Evolutionary conservation across 2,888 invertebrate genomes (phyloP).

Genomic region (Parthenolecanium corni): DNA sequence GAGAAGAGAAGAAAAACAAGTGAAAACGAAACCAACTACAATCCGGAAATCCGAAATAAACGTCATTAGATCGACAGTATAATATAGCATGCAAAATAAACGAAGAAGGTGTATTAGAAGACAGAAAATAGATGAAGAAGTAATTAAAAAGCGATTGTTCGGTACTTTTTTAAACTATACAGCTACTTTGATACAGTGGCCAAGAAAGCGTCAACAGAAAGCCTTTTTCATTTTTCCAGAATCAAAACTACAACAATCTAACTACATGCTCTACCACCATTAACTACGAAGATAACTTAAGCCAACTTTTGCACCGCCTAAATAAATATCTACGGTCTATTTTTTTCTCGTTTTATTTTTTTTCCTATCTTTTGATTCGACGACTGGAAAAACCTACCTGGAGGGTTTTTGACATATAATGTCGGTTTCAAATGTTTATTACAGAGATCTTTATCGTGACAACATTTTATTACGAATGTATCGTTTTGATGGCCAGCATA

Average conservation of each 20-base stretch:
- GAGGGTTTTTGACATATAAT: conserved; percentile 33
- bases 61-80: too few relatives aligned
- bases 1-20: too few relatives aligned
- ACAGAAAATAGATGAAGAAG: too few relatives aligned
- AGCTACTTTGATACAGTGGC: too few relatives aligned
- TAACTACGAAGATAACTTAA: background rate
- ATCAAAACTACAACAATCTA: background rate
- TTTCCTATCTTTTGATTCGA: background rate
- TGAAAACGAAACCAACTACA: too few relatives aligned
- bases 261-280: background rate
- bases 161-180: too few relatives aligned
- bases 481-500: conserved; percentile 61
- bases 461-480: conserved; percentile 69
- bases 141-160: too few relatives aligned
- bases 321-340: conserved; percentile 15
- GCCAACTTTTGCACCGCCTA: background rate
- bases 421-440: conserved; percentile 45
- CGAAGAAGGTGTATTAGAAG: too few relatives aligned
- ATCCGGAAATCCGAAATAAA: too few relatives aligned
- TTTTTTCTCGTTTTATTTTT: conserved; percentile 30
- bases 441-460: conserved; percentile 65
- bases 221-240: too few relatives aligned
- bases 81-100: too few relatives aligned
- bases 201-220: too few relatives aligned
- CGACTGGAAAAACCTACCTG: conserved; percentile 31